phyloP scores from a whole-genome alignment of 2,888 invertebrate genomes.

The Campopleginae sp. region DNA sequence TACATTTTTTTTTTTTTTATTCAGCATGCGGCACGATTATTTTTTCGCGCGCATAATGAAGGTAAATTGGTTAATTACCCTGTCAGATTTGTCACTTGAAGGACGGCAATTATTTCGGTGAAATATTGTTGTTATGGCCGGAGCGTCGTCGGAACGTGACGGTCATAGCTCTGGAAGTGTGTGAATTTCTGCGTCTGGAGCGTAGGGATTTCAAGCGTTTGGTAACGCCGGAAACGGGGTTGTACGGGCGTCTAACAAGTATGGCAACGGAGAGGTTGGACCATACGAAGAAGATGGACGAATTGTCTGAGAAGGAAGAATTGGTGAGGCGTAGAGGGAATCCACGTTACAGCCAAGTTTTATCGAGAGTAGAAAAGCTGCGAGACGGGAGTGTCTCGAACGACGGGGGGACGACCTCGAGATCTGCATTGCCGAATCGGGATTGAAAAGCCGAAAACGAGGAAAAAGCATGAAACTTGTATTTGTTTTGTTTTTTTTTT shows the following conservation, averaged over 20 bases:
- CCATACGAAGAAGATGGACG: conserved; percentile 55
- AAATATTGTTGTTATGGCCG: conserved; percentile 84
- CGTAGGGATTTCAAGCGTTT: conserved; percentile 84
- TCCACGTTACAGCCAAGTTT: background rate
- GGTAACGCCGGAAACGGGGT: conserved; percentile 72
- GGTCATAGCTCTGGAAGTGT: conserved; percentile 87
- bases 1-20: background rate
- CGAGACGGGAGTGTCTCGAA: background rate
- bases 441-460: background rate
- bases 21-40: background rate
- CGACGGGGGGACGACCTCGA: background rate
- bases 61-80: conserved; percentile 3
- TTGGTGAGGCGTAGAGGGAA: background rate
- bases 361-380: background rate
- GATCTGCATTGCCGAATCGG: background rate
- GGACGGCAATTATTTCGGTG: conserved; percentile 86
- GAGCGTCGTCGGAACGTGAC: conserved; percentile 85
- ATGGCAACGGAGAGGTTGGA: conserved; percentile 73
- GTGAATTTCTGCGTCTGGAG: conserved; percentile 86
- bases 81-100: conserved; percentile 85
- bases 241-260: conserved; percentile 75
- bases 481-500: background rate
- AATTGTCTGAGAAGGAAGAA: conserved; percentile 59
- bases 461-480: background rate
- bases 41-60: background rate